phyloP scores from a whole-genome alignment of 2,797 vertebrate species.

The Xiphophorus birchmanni region DNA sequence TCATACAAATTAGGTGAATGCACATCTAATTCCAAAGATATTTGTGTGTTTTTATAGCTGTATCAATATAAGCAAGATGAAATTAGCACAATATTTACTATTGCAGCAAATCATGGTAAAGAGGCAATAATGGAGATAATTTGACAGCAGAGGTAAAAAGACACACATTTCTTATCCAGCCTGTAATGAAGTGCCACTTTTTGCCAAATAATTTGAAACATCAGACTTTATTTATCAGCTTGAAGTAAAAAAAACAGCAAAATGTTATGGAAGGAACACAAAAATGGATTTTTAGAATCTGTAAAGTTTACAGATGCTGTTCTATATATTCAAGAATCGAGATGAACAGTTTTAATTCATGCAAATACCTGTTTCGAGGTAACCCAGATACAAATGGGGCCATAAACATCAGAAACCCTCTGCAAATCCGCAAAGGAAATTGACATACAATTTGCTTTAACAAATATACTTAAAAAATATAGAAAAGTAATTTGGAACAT shows the following conservation, averaged over 20 bases:
- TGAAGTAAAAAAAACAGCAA: background rate
- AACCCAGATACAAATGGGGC: background rate
- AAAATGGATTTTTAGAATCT: background rate
- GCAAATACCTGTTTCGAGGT: background rate
- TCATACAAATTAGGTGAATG: background rate
- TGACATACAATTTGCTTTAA: background rate
- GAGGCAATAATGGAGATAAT: background rate
- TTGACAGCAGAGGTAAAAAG: background rate
- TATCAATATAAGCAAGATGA: background rate
- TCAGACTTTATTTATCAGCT: constrained; percentile 44
- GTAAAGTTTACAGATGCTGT: background rate
- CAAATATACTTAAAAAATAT: background rate
- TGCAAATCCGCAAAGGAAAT: background rate
- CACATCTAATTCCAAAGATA: background rate
- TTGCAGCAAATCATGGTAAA: background rate
- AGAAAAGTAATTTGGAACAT: background rate
- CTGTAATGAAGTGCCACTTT: background rate
- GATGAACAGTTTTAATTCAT: background rate
- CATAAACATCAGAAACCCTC: background rate
- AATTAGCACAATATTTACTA: background rate
- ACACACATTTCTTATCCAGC: background rate
- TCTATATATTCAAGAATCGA: background rate
- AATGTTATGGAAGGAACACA: background rate
- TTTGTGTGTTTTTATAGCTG: background rate
- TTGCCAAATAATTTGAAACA: constrained; percentile 19